Percentiles rank a stretch among this genome's conserved stretches.
Evolutionary conservation across 30 jellyfish, hydroid and myxozoan genomes (phyloP).

Genomic region (Aurelia sp.): DNA sequence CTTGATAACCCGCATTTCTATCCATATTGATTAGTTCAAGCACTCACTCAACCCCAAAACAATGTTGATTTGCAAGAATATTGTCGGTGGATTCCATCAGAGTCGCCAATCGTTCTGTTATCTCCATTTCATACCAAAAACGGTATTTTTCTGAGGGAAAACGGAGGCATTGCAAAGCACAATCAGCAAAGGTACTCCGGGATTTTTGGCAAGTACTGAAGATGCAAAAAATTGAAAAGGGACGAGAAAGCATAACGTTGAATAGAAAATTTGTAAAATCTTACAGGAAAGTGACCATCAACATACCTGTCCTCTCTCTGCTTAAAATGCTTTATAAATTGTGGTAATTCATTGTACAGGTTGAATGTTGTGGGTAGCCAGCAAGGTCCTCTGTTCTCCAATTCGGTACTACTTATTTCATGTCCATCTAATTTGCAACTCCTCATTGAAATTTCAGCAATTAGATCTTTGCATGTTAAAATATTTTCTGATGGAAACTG

Average conservation of each 20-base stretch:
- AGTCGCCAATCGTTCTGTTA: too few relatives aligned
- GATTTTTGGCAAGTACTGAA: too few relatives aligned
- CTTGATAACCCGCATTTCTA: too few relatives aligned
- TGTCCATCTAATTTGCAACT: slow-evolving; percentile 32
- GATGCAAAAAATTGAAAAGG: background rate
- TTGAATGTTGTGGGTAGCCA: slow-evolving; percentile 83
- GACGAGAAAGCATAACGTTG: background rate
- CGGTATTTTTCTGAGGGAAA: too few relatives aligned
- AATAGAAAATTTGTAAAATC: background rate
- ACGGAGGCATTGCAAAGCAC: too few relatives aligned
- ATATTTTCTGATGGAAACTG: slow-evolving; percentile 75
- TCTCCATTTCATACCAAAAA: too few relatives aligned
- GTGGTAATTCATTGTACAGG: slow-evolving; percentile 60
- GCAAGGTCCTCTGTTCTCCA: slow-evolving; percentile 71
- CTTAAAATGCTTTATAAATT: slow-evolving; percentile 62
- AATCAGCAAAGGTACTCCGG: too few relatives aligned
- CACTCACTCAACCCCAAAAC: too few relatives aligned
- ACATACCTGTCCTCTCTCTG: slow-evolving; percentile 69
- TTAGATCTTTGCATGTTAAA: slow-evolving; percentile 62
- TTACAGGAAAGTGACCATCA: too few relatives aligned
- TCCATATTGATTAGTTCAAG: too few relatives aligned
- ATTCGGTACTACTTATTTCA: background rate
- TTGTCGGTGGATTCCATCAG: too few relatives aligned
- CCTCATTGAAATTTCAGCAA: slow-evolving; percentile 72
- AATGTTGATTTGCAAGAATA: too few relatives aligned